Conservation (phyloP, 37 sponge, comb jelly and placozoan species). For the Diacarnus erythraeanus region DNA sequence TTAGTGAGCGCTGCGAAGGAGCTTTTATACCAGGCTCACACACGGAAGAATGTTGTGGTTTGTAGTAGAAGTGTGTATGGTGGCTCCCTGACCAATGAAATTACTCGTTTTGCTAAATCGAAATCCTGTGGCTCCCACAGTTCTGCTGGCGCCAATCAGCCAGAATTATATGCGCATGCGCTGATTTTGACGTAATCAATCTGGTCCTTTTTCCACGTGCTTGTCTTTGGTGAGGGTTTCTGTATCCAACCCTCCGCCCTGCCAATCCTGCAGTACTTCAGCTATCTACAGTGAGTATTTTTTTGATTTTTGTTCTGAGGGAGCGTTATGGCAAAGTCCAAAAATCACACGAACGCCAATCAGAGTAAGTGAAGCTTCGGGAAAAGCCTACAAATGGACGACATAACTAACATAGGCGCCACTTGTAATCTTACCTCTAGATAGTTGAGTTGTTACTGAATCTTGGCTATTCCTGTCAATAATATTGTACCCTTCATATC, state of each 20-base stretch:
- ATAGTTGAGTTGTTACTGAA: too few relatives aligned
- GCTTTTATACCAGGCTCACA: too few relatives aligned
- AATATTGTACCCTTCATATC: too few relatives aligned
- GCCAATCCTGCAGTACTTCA: not conserved
- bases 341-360: slow-evolving; percentile 96
- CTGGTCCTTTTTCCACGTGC: not conserved
- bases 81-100: not conserved
- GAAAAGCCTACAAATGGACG: too few relatives aligned
- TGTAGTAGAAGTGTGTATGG: too few relatives aligned
- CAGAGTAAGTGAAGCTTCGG: slow-evolving; percentile 78
- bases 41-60: too few relatives aligned
- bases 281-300: not conserved
- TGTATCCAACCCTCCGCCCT: too few relatives aligned
- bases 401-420: too few relatives aligned
- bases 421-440: too few relatives aligned
- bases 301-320: not conserved
- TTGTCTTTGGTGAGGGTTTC: not conserved
- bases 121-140: not conserved
- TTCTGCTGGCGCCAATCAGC: not conserved
- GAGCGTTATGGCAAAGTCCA: slow-evolving; percentile 89
- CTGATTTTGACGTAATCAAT: not conserved
- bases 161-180: not conserved
- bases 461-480: too few relatives aligned
- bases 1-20: too few relatives aligned
- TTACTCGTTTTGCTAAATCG: too few relatives aligned